Evolutionary conservation across 2,797 vertebrate genomes (phyloP).

Genomic region (Eulemur coronatus): DNA sequence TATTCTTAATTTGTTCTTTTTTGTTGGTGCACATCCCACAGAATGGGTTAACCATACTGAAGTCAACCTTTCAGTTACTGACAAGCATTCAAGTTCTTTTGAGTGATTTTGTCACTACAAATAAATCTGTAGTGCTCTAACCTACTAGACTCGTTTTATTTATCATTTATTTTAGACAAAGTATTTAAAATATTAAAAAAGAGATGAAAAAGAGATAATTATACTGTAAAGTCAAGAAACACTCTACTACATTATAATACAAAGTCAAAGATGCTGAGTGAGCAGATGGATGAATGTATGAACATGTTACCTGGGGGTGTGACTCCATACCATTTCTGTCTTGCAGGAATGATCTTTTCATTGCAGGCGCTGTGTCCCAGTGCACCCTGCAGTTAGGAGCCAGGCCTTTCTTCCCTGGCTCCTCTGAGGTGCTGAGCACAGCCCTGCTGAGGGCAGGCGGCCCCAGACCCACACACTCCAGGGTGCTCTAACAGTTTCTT

Average conservation of each 20-base stretch:
- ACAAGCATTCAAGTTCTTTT: neutral
- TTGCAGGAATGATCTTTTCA: neutral
- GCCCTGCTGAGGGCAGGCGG: neutral
- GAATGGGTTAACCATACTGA: neutral
- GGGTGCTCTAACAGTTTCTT: neutral
- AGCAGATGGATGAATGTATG: neutral
- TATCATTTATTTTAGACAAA: conserved; percentile 28
- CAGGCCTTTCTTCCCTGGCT: neutral
- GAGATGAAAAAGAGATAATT: neutral
- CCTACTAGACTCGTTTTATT: neutral
- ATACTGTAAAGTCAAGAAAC: neutral
- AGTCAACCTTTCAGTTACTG: neutral
- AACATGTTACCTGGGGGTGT: neutral
- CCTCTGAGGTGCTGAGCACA: neutral
- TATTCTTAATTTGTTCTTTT: neutral
- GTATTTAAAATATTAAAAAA: neutral
- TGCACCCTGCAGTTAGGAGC: neutral
- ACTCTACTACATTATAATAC: neutral
- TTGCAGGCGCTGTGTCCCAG: neutral
- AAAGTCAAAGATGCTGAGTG: neutral
- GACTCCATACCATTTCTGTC: neutral
- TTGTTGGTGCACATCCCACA: neutral
- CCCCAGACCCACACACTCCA: neutral
- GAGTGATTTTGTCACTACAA: neutral
- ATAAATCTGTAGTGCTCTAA: neutral